Percentiles rank a stretch among this genome's conserved stretches.
Conservation (phyloP, 2,888 invertebrate species). For the Caenorhabditis sp. region DNA sequence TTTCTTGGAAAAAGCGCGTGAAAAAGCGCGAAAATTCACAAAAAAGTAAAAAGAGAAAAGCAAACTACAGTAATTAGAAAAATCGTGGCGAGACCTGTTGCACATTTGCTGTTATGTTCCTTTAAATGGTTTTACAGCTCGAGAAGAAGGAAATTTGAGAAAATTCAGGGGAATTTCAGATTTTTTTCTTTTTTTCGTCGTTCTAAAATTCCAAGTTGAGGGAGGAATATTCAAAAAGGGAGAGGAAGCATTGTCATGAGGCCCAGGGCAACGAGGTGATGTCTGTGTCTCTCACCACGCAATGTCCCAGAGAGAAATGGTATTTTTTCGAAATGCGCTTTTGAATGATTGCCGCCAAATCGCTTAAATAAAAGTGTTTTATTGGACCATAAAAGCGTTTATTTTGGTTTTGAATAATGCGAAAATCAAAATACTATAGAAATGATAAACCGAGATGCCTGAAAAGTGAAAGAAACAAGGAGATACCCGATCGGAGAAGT, state of each 20-base stretch:
- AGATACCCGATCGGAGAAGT: slow-evolving; percentile 29
- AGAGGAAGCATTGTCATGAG: too few species aligned
- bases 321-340: too few species aligned
- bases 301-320: too few species aligned
- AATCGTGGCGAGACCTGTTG: neutral
- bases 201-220: too few species aligned
- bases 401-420: too few species aligned
- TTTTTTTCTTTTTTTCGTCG: too few species aligned
- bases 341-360: too few species aligned
- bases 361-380: too few species aligned
- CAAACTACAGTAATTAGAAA: neutral
- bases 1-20: neutral
- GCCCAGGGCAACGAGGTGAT: too few species aligned
- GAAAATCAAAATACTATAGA: slow-evolving; percentile 9
- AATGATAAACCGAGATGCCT: slow-evolving; percentile 38
- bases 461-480: slow-evolving; percentile 31
- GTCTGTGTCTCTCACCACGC: too few species aligned
- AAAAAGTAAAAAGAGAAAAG: neutral
- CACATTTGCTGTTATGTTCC: neutral
- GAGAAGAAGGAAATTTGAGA: neutral
- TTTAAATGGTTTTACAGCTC: neutral
- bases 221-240: too few species aligned
- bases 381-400: too few species aligned
- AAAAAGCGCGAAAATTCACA: neutral
- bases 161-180: neutral